Evolutionary conservation across 2,113 vertebrate species (phyloP).

Genomic region (Thamnaconus septentrionalis): DNA sequence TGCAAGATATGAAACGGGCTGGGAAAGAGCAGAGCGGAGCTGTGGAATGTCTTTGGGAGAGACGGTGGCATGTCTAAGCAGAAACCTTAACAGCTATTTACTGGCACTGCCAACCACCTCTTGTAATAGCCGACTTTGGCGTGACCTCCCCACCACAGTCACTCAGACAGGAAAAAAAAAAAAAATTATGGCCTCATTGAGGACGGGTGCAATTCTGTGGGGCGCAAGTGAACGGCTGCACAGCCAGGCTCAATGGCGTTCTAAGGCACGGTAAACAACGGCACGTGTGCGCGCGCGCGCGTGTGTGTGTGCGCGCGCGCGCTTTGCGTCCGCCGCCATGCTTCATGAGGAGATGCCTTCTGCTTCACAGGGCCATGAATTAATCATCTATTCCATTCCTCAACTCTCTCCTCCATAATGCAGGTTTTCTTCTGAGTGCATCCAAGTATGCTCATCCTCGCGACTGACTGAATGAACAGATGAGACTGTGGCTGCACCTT

Average conservation of each 20-base stretch:
- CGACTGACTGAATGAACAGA: slow-evolving; percentile 56
- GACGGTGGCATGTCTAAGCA: slow-evolving; percentile 38
- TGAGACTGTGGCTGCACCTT: slow-evolving; percentile 49
- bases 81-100: slow-evolving; percentile 43
- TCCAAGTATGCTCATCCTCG: slow-evolving; percentile 53
- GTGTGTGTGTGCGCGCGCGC: slow-evolving; percentile 2
- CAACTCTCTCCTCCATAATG: slow-evolving; percentile 54
- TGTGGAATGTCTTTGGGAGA: too few relatives aligned
- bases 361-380: slow-evolving; percentile 64
- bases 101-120: slow-evolving; percentile 6
- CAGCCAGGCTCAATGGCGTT: too few relatives aligned
- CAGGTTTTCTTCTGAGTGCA: slow-evolving; percentile 54
- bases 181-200: too few relatives aligned
- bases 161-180: too few relatives aligned
- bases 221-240: too few relatives aligned
- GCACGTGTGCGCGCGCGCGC: too few relatives aligned
- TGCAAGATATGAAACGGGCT: slow-evolving; percentile 11
- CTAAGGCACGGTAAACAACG: too few relatives aligned
- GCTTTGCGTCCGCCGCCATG: slow-evolving; percentile 21
- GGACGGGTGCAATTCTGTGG: too few relatives aligned
- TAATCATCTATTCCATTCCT: slow-evolving; percentile 63
- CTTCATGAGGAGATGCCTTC: slow-evolving; percentile 34
- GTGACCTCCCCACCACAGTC: neutral
- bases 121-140: slow-evolving; percentile 25
- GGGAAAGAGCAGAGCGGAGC: slow-evolving; percentile 9